Percentiles rank a stretch among this genome's conserved stretches.
phyloP scores from a whole-genome alignment of 1,140 invertebrate genomes.

The Brachionus angularis region DNA sequence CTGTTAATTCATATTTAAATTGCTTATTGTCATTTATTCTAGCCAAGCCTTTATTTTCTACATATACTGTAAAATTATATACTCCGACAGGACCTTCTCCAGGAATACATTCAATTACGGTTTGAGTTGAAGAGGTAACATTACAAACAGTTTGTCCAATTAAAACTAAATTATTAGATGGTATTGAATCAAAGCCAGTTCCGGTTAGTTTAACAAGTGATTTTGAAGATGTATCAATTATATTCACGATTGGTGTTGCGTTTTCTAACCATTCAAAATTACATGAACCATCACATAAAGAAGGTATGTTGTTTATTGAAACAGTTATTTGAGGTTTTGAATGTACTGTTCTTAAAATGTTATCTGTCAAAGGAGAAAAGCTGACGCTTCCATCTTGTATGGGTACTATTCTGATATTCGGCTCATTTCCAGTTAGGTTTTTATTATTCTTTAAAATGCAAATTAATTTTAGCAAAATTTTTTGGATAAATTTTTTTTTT shows the following conservation, averaged over 20 bases:
- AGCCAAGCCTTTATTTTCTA: constrained; percentile 45
- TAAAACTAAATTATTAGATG: constrained; percentile 45
- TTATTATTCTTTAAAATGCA: neutral
- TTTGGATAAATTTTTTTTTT: no score
- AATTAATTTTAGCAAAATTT: no score
- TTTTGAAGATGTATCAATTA: constrained; percentile 48
- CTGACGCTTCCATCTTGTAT: neutral
- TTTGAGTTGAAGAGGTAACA: constrained; percentile 44
- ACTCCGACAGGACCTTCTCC: constrained; percentile 47
- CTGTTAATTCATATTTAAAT: neutral
- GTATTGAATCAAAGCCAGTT: constrained; percentile 46
- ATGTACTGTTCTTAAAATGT: neutral
- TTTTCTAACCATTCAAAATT: constrained; percentile 48
- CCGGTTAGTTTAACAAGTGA: constrained; percentile 47
- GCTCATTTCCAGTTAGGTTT: neutral
- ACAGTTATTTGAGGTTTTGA: constrained; percentile 44
- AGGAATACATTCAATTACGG: constrained; percentile 46
- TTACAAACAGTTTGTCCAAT: constrained; percentile 47
- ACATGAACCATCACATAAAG: constrained; percentile 47
- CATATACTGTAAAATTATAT: constrained; percentile 46
- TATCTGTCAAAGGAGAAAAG: neutral
- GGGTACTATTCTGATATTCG: neutral
- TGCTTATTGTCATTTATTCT: neutral
- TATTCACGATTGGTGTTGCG: constrained; percentile 47
- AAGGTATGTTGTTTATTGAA: constrained; percentile 48